Percentiles rank a stretch among this genome's conserved stretches.
These are phyloP conservation scores for Coptodon rendalli DNA, from an alignment of 2,113 vertebrate species.

Conservation along the genomic window DNA sequence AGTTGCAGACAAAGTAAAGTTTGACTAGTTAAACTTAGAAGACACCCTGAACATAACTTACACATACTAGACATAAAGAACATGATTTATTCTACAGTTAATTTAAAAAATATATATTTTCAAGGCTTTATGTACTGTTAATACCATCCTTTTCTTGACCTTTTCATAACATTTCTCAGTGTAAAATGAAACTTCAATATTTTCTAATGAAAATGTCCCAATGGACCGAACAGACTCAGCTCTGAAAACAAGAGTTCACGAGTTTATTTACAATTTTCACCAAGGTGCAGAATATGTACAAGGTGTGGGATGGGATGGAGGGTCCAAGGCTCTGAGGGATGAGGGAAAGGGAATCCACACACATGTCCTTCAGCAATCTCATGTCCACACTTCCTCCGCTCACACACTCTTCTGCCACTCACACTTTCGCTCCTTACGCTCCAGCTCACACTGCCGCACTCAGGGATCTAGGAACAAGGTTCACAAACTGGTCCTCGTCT, in stretches of 20 bases:
- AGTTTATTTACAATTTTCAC: background rate
- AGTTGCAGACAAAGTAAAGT: background rate
- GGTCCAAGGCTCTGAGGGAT: background rate
- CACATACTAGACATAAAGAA: background rate
- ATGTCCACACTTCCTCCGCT: background rate
- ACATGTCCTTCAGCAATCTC: background rate
- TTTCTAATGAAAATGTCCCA: background rate
- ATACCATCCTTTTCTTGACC: background rate
- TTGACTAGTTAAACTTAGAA: background rate
- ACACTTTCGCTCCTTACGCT: background rate
- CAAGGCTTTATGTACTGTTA: too few relatives aligned
- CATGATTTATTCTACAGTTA: background rate
- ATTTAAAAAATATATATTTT: background rate
- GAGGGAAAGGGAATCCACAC: background rate
- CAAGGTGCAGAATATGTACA: rapidly evolving
- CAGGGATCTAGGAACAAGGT: background rate
- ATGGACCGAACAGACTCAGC: background rate
- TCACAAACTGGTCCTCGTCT: background rate
- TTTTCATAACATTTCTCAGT: too few relatives aligned
- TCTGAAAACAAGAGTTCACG: background rate
- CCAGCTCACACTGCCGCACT: background rate
- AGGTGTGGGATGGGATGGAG: background rate
- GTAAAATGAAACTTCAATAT: background rate
- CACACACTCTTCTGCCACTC: background rate
- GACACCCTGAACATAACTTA: background rate